Evolutionary conservation across 2,113 vertebrate species (phyloP).

Genomic region (Lycaon pictus): DNA sequence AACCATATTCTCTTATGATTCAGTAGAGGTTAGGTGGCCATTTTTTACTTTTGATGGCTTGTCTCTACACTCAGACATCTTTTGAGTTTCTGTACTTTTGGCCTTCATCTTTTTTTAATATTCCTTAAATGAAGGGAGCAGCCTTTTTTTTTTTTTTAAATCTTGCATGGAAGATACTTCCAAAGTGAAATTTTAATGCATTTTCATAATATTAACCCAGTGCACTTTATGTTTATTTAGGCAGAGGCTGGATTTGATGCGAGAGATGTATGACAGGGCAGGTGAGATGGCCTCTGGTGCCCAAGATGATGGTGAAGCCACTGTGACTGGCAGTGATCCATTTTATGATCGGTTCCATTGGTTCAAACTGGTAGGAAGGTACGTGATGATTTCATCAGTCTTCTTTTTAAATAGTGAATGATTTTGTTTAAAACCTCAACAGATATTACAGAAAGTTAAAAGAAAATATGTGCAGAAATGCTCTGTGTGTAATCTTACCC

Average conservation of each 20-base stretch:
- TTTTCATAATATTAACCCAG: neutral
- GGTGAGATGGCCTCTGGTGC: constrained; percentile 94
- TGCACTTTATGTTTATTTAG: constrained; percentile 80
- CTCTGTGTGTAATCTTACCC: neutral
- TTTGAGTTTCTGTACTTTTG: constrained; percentile 25
- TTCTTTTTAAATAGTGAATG: neutral
- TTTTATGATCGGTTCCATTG: constrained; percentile 99
- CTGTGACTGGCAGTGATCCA: constrained; percentile 95
- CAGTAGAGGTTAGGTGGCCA: neutral
- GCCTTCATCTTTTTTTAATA: constrained; percentile 6
- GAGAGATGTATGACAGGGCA: constrained; percentile 98
- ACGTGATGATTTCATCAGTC: constrained; percentile 52
- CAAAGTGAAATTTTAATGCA: neutral
- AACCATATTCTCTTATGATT: neutral
- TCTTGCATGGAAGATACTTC: neutral
- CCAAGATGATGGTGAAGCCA: constrained; percentile 92
- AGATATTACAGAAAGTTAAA: neutral
- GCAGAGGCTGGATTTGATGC: constrained; percentile 97
- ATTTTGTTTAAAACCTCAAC: constrained; percentile 7
- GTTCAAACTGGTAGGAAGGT: constrained; percentile 99
- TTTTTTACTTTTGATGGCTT: neutral
- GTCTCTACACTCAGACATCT: neutral
- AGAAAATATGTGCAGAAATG: neutral
- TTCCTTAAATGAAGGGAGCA: neutral
- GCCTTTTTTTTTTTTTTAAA: neutral